Conservation (phyloP, 2,888 invertebrate species). For the Hydriomena furcata region DNA sequence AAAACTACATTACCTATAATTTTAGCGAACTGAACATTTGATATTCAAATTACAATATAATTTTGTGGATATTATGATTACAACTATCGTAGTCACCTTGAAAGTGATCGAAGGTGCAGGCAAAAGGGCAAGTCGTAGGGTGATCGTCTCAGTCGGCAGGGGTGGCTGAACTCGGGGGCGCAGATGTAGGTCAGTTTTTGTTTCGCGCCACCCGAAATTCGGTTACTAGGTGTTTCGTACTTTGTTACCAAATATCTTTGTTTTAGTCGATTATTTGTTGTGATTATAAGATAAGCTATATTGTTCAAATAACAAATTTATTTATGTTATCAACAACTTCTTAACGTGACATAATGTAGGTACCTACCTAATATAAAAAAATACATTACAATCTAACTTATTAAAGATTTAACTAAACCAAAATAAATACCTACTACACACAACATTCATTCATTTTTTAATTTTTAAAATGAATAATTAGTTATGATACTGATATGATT, state of each 20-base stretch:
- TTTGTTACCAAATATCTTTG: slow-evolving; percentile 53
- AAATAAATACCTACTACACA: no score
- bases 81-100: slow-evolving; percentile 51
- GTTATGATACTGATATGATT: no score
- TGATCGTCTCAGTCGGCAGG: slow-evolving; percentile 65
- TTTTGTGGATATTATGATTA: not conserved
- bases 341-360: not conserved
- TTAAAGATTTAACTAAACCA: no score
- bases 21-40: no score
- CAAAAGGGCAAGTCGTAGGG: slow-evolving; percentile 72
- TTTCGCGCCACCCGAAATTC: slow-evolving; percentile 81
- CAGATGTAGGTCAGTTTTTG: slow-evolving; percentile 83
- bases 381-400: no score
- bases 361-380: no score
- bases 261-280: slow-evolving; percentile 42
- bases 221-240: slow-evolving; percentile 69
- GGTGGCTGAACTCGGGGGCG: slow-evolving; percentile 81
- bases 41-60: no score
- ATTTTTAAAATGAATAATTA: no score
- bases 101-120: slow-evolving; percentile 67
- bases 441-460: no score
- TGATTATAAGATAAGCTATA: not conserved
- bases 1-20: no score
- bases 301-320: no score
- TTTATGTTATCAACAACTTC: not conserved